A percentile compares a stretch with the other conserved stretches of the same genome.
phyloP scores from a whole-genome alignment of 1,140 invertebrate genomes.

The Antheraea mylitta region DNA sequence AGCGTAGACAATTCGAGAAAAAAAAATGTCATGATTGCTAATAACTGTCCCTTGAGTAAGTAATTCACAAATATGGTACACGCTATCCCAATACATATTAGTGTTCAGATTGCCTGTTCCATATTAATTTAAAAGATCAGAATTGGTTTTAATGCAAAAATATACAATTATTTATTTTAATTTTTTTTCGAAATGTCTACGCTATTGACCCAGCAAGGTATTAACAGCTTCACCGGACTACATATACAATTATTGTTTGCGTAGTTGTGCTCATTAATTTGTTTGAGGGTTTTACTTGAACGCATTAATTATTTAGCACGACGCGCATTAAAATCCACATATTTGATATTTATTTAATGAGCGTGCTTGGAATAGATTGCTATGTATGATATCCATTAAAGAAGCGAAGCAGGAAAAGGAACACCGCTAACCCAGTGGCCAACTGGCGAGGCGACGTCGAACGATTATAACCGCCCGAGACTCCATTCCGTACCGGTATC shows the following conservation, averaged over 20 bases:
- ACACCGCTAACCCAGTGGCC: conserved; percentile 73
- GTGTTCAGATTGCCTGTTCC: too few species aligned
- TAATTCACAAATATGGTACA: too few species aligned
- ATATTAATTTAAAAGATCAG: too few species aligned
- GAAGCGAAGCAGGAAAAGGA: conserved; percentile 69
- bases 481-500: conserved; percentile 64
- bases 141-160: too few species aligned
- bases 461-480: conserved; percentile 50
- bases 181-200: too few species aligned
- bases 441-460: conserved; percentile 63
- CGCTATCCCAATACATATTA: too few species aligned
- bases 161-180: too few species aligned
- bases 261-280: neutral
- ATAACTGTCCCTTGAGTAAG: too few species aligned
- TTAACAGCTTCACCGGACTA: too few species aligned
- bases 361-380: conserved; percentile 4
- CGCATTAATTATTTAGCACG: neutral
- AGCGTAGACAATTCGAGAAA: too few species aligned
- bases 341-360: conserved; percentile 6
- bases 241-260: neutral
- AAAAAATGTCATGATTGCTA: too few species aligned
- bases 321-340: neutral
- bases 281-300: conserved; percentile 14
- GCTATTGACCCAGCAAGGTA: too few species aligned
- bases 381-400: conserved; percentile 56